Conservation (phyloP, 1,140 invertebrate species). For the Rhagoletis zephyria region DNA sequence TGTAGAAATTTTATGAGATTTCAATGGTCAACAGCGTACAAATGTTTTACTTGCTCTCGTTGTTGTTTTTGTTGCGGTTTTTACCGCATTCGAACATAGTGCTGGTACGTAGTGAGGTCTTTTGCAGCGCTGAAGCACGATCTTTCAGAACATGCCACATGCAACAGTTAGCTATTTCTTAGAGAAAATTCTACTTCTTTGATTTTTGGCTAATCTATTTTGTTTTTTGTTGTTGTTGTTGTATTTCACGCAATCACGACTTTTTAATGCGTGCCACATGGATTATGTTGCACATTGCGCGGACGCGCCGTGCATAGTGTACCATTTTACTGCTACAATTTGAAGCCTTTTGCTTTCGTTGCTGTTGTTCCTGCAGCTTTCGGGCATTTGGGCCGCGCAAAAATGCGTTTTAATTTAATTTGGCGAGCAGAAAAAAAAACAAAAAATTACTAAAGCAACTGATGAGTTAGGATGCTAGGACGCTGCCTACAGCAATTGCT, state of each 20-base stretch:
- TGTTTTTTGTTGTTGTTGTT: background rate
- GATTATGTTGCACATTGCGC: slow-evolving; percentile 16
- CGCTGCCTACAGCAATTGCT: background rate
- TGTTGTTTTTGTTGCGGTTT: slow-evolving; percentile 6
- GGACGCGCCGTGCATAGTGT: background rate
- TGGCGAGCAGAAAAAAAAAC: background rate
- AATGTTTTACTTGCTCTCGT: background rate
- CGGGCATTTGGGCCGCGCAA: background rate
- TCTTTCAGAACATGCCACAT: slow-evolving; percentile 37
- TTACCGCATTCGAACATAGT: background rate
- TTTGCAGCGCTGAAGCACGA: slow-evolving; percentile 7
- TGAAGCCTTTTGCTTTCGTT: background rate
- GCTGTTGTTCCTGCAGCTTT: background rate
- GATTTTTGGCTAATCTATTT: background rate
- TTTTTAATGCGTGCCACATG: slow-evolving; percentile 53
- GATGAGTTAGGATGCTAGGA: too few species aligned
- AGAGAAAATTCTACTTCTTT: background rate
- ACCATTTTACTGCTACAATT: background rate
- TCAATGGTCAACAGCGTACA: slow-evolving; percentile 32
- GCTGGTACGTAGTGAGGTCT: too few species aligned
- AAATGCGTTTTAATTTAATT: slow-evolving; percentile 53
- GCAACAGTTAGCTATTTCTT: slow-evolving; percentile 17
- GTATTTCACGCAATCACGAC: slow-evolving; percentile 50
- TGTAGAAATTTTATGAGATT: slow-evolving; percentile 26
- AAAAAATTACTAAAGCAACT: background rate